These are phyloP conservation scores for Benthosema pterotum DNA, from an alignment of 2,797 vertebrate genomes.

Conservation along the genomic window DNA sequence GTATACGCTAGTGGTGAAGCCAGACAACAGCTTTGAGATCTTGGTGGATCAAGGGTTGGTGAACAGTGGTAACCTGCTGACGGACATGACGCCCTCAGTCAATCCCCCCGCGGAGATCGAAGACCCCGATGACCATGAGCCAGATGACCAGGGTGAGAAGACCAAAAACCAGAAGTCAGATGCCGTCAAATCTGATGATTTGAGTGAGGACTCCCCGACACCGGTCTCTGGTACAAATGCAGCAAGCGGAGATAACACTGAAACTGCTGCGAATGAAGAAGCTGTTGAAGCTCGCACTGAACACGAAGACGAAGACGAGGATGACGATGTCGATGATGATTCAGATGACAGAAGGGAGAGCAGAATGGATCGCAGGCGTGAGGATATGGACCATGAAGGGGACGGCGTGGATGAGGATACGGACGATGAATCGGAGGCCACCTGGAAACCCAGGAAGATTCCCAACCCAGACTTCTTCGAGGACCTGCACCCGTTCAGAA, in stretches of 20 bases:
- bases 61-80: conserved; percentile 92
- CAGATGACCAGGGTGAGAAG: conserved; percentile 97
- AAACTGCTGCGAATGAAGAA: too few species aligned
- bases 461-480: conserved; percentile 96
- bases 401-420: conserved; percentile 99
- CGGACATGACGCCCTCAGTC: conserved; percentile 90
- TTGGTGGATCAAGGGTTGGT: conserved; percentile 93
- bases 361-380: conserved; percentile 86
- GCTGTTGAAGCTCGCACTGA: too few species aligned
- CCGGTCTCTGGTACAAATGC: conserved; percentile 91
- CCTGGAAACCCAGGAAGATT: conserved; percentile 97
- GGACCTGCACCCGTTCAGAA: conserved; percentile 94
- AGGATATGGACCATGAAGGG: conserved; percentile 99
- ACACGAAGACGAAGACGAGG: conserved; percentile 78
- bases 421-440: conserved; percentile 98
- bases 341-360: conserved; percentile 82
- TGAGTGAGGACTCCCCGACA: conserved; percentile 96
- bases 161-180: conserved; percentile 95
- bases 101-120: conserved; percentile 95
- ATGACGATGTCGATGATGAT: conserved; percentile 98
- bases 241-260: conserved; percentile 61
- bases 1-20: conserved; percentile 94
- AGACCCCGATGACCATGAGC: conserved; percentile 93
- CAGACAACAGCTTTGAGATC: conserved; percentile 95
- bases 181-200: conserved; percentile 95